Base-by-base conservation (phyloP, 2,113 vertebrate species). In the Hymenochirus boettgeri region DNA sequence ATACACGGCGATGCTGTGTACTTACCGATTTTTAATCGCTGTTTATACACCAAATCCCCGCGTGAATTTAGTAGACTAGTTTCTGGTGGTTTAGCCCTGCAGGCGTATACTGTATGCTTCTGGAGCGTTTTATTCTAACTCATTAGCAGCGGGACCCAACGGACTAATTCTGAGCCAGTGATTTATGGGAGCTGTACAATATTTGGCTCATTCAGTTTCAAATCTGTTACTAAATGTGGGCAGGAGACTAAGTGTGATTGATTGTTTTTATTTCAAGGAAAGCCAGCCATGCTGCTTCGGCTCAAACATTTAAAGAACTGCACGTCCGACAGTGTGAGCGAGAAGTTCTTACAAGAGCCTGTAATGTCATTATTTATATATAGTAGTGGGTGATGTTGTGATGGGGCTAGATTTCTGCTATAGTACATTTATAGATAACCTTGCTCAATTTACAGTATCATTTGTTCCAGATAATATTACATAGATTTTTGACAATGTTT, bases 241-340 rank as follows among this genome's bases (percentile, higher is more conserved):
- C 15, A n/a, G n/a, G 4, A 11, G 10, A 3, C 33, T 35, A 35
- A 35, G 7, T 8, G 33, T 3, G 6, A 11, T 15, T 1, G 18
- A 37, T 2, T 27, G n/a, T 73, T 52, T 72, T 22, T 72, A 39
- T 79, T 76, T 13, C n/a, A 99, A 95, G 95, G 98, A 74, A 94
- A 96, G 63, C 89, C 93, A 4, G 72, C 85, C 33, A 82, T 97
- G 74, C 85, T 91, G 1, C 94, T 99, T 61, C 96, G 96, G 73
- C 94, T 99, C 70, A 99, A 99, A 85, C 99, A 96, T 0, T 99
- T 96, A 74, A 99, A 99, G 85, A 98, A 99, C 86, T 96, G 94
- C 76, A 97, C 94, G 22, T 99, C 96, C 1, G 96, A 99, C 87
- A 98, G 94, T 6, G 95, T 99, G 62, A 85, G 96, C 82, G 96